Evolutionary conservation across 2,797 vertebrate species (phyloP), one percentile per base, ranked within the genome.

Genomic region (Lacerta bilineata): DNA sequence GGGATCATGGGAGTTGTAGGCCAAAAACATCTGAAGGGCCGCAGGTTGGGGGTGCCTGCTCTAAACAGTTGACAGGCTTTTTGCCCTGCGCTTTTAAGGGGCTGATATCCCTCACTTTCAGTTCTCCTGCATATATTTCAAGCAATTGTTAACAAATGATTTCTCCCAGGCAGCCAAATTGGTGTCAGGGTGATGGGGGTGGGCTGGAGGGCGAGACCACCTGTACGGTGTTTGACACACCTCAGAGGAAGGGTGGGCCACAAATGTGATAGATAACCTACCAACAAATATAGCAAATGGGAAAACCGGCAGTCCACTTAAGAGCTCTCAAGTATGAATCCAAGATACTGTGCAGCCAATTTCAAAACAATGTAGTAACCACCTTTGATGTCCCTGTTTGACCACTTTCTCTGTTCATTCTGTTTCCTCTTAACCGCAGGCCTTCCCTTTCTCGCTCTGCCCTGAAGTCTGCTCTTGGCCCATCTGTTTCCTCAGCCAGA

Each of bases 311-410:
- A 13, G 61, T 86, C 72, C 61, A 82, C 27, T 86, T 46, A 66
- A 76, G 78, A 68, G 59, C 61, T 66, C 69, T 81, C 83, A 85
- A 55, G 83, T 59, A 68, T 76, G 43, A 50, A 77, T 55, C n/a
- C 27, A 55, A 69, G 11, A 41, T 50, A 17, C 71, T 33, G 61
- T 69, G 61, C 50, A 78, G 91, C 89, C 86, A 68, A 86, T 87
- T 81, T 88, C 87, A 81, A 92, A 89, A 88, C 86, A 68, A 76
- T 55, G 33, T 43, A 33, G 9, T 46, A 85, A 81, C 79, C 39
- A n/a, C 87, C 72, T 75, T 23, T 61, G 15, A 78, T 85, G 59
- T 88, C 86, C 18, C 20, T 33, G 23, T 76, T 85, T 43, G 66
- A 89, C 15, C 11, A 0, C 25, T 87, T 91, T 79, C 89, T 74